These are phyloP conservation scores for Ctenosaura bakeri DNA, from an alignment of 2,797 vertebrate species.

Conservation along the genomic window DNA sequence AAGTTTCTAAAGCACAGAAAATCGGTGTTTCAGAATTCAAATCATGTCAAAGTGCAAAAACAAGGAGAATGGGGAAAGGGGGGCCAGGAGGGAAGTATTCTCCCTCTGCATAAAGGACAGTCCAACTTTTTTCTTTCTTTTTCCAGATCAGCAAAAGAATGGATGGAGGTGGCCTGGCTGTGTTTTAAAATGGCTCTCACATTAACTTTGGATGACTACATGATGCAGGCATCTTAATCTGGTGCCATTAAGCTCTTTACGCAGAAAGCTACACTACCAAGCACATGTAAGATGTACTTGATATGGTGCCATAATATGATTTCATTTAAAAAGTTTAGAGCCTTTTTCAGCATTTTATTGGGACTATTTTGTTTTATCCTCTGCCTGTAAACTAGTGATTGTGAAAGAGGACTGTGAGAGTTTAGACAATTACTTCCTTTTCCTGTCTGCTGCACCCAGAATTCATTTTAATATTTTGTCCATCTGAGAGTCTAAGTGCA, in stretches of 20 bases:
- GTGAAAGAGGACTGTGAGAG: constrained; percentile 16
- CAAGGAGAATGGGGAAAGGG: neutral
- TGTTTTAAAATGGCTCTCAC: neutral
- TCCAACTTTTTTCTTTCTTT: neutral
- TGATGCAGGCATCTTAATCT: constrained; percentile 19
- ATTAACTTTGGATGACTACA: neutral
- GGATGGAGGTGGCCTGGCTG: neutral
- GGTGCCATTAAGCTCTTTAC: constrained; percentile 15
- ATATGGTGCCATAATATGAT: constrained; percentile 22
- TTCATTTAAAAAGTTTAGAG: constrained; percentile 5
- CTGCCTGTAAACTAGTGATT: constrained; percentile 15
- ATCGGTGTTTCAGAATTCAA: neutral
- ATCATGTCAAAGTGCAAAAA: neutral
- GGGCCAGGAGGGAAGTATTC: neutral
- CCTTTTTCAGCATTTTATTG: constrained; percentile 16
- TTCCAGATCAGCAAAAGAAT: neutral
- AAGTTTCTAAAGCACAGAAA: neutral
- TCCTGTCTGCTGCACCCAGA: neutral
- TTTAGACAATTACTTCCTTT: constrained; percentile 2
- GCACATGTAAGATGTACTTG: constrained; percentile 5
- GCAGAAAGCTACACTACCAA: neutral
- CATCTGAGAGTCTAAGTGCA: constrained; percentile 8
- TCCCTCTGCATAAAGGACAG: neutral
- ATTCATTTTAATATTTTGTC: neutral
- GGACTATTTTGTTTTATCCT: constrained; percentile 20